Percentiles rank a stretch among this genome's conserved stretches.
Evolutionary conservation across 2,888 invertebrate genomes (phyloP).

Genomic region (Rhyacophila evoluta): DNA sequence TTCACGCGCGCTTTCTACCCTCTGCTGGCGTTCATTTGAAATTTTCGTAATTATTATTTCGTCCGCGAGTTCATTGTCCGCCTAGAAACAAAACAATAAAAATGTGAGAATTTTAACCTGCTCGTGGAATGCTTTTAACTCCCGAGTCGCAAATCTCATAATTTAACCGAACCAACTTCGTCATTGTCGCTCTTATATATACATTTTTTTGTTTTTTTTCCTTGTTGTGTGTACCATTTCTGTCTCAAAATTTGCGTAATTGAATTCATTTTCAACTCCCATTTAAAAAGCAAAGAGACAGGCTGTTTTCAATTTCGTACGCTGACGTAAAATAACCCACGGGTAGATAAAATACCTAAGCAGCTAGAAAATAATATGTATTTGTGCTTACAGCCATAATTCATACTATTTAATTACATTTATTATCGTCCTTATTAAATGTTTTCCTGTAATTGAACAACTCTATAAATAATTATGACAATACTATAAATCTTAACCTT

Average conservation of each 20-base stretch:
- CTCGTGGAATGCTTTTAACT: constrained; percentile 19
- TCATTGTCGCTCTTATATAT: constrained; percentile 33
- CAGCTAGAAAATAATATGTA: background rate
- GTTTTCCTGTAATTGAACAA: too few species aligned
- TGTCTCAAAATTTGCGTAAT: constrained; percentile 52
- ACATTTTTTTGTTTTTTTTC: background rate
- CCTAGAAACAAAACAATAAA: background rate
- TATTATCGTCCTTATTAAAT: too few species aligned
- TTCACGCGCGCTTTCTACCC: background rate
- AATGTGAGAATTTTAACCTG: constrained; percentile 17
- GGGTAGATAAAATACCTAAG: background rate
- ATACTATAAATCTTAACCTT: too few species aligned
- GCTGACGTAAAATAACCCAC: constrained; percentile 8
- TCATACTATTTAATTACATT: too few species aligned
- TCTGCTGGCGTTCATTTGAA: background rate
- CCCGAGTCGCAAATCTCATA: constrained; percentile 48
- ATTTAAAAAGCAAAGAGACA: constrained; percentile 36
- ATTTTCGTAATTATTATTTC: background rate
- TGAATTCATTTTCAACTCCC: constrained; percentile 47
- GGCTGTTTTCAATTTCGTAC: background rate
- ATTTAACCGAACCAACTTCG: constrained; percentile 42
- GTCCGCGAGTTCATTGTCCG: background rate
- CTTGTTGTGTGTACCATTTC: background rate
- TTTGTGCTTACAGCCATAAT: background rate
- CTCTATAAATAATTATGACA: too few species aligned